A percentile compares a stretch with the other conserved stretches of the same genome.
Evolutionary conservation across 1,140 invertebrate species (phyloP).

Genomic region (Drosophila melanogaster): DNA sequence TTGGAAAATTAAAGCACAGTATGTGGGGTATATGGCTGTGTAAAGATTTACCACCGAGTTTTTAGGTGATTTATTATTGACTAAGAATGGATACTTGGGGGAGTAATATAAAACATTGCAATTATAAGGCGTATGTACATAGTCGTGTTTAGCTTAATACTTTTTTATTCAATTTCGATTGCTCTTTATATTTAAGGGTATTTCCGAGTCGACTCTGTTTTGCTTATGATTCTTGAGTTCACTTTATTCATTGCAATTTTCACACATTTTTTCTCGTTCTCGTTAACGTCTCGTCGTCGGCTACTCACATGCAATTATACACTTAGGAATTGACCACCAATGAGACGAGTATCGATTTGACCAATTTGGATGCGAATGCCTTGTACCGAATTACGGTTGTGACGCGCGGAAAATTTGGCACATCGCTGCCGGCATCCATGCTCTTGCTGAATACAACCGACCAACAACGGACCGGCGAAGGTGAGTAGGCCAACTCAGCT

Average conservation of each 20-base stretch:
- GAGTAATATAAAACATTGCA: too few relatives aligned
- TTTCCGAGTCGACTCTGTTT: neutral
- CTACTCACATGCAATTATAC: slow-evolving; percentile 67
- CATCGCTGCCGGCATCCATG: slow-evolving; percentile 91
- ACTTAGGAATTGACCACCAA: slow-evolving; percentile 89
- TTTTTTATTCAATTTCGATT: too few relatives aligned
- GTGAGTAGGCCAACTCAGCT: slow-evolving; percentile 43
- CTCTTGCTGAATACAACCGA: slow-evolving; percentile 89
- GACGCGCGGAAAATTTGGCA: slow-evolving; percentile 89
- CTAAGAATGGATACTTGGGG: too few relatives aligned
- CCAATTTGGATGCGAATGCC: slow-evolving; percentile 87
- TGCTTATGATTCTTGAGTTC: slow-evolving; percentile 15
- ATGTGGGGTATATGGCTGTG: neutral
- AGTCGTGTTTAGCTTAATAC: too few relatives aligned
- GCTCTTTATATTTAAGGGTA: neutral
- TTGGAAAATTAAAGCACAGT: neutral
- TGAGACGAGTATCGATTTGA: slow-evolving; percentile 87
- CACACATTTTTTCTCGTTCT: slow-evolving; percentile 28
- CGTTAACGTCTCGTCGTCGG: slow-evolving; percentile 24
- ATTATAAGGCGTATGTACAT: too few relatives aligned
- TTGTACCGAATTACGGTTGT: slow-evolving; percentile 92
- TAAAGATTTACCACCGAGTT: too few relatives aligned
- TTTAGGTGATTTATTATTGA: too few relatives aligned
- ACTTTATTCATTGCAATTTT: slow-evolving; percentile 28
- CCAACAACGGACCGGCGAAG: slow-evolving; percentile 59